These are phyloP conservation scores for Anoplolepis gracilipes DNA, from an alignment of 1,140 invertebrate species.

Conservation along the genomic window DNA sequence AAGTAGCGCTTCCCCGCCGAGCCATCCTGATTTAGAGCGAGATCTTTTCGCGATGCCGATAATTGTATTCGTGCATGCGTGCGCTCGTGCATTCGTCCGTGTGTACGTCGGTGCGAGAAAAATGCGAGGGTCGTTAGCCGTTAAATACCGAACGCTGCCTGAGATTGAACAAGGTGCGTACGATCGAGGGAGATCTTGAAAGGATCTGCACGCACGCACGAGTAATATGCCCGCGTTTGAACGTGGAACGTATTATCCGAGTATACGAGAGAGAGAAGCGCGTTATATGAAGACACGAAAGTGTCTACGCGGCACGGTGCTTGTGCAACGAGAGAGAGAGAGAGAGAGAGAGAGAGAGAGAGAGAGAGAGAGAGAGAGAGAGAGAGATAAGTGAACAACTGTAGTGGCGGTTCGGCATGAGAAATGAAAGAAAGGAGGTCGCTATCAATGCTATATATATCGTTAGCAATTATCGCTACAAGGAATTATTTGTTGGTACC, in stretches of 20 bases:
- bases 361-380: not conserved
- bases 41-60: not conserved
- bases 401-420: constrained; percentile 3
- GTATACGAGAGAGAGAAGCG: constrained; percentile 56
- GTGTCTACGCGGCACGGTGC: constrained; percentile 41
- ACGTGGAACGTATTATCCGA: constrained; percentile 69
- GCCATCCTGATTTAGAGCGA: constrained; percentile 7
- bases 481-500: constrained; percentile 70
- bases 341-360: not conserved
- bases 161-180: constrained; percentile 60
- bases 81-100: not conserved
- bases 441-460: constrained; percentile 65
- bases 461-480: constrained; percentile 75
- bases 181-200: constrained; percentile 55
- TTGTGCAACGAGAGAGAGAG: constrained; percentile 43
- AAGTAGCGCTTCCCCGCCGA: constrained; percentile 9
- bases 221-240: constrained; percentile 62
- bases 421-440: not conserved
- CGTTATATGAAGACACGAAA: constrained; percentile 48
- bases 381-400: constrained; percentile 48
- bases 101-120: constrained; percentile 25
- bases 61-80: constrained; percentile 42
- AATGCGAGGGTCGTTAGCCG: constrained; percentile 36
- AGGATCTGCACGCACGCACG: constrained; percentile 13
- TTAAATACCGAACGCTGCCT: constrained; percentile 50